These are phyloP conservation scores for Parnassius mnemosyne DNA, from an alignment of 2,888 invertebrate species.

Conservation along the genomic window DNA sequence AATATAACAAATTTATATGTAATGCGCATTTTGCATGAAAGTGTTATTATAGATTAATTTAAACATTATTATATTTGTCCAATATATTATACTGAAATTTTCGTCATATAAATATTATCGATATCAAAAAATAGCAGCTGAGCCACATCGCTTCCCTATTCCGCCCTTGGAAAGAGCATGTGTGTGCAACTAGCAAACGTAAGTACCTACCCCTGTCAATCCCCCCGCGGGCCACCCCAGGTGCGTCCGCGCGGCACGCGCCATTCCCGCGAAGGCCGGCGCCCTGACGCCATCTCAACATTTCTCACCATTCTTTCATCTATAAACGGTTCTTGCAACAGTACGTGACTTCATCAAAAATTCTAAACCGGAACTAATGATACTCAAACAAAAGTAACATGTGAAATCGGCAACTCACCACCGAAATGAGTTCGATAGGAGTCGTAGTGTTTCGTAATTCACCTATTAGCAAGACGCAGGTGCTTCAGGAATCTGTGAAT, in stretches of 20 bases:
- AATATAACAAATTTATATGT: too few species aligned
- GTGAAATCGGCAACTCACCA: slow-evolving; percentile 62
- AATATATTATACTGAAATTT: neutral
- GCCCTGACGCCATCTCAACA: slow-evolving; percentile 70
- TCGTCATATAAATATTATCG: slow-evolving; percentile 5
- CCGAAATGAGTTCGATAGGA: slow-evolving; percentile 79
- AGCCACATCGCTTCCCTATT: slow-evolving; percentile 56
- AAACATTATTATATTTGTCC: neutral
- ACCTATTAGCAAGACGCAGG: slow-evolving; percentile 80
- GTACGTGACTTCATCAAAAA: slow-evolving; percentile 51
- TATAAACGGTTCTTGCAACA: slow-evolving; percentile 39
- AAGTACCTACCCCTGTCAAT: slow-evolving; percentile 79
- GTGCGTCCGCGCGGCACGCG: slow-evolving; percentile 76
- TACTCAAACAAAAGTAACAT: slow-evolving; percentile 61
- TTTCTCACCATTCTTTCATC: slow-evolving; percentile 39
- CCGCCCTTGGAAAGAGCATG: slow-evolving; percentile 75
- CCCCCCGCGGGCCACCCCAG: slow-evolving; percentile 74
- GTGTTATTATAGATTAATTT: too few species aligned
- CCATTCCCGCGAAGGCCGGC: slow-evolving; percentile 75
- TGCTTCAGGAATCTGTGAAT: slow-evolving; percentile 83
- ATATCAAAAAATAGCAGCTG: slow-evolving; percentile 29
- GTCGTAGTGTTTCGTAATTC: slow-evolving; percentile 82
- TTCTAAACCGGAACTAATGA: slow-evolving; percentile 47
- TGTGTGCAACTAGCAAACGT: slow-evolving; percentile 79
- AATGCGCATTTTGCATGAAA: too few species aligned